Evolutionary conservation across 2,797 vertebrate species (phyloP).

Genomic region (Cossypha niveicapilla): DNA sequence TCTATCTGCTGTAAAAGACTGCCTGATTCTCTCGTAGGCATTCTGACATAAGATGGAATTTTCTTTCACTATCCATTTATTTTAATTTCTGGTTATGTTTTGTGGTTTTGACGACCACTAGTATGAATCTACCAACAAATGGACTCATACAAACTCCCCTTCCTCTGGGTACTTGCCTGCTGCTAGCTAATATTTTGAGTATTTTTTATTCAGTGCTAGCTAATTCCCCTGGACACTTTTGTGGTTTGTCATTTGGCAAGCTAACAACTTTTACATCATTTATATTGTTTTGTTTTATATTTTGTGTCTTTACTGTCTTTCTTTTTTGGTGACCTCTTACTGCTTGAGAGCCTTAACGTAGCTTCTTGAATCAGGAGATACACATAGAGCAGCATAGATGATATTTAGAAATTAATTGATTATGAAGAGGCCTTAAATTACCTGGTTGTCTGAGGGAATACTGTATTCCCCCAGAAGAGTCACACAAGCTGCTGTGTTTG

Average conservation of each 20-base stretch:
- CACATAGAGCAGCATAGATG: background rate
- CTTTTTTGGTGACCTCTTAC: background rate
- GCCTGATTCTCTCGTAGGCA: background rate
- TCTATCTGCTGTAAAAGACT: background rate
- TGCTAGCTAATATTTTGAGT: background rate
- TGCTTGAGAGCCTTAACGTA: background rate
- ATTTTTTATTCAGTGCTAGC: background rate
- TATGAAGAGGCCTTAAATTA: slow-evolving; percentile 2
- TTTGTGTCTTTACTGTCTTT: background rate
- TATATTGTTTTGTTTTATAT: background rate
- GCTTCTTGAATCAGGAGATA: background rate
- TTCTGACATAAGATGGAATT: background rate
- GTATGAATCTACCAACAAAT: background rate
- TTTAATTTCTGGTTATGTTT: background rate
- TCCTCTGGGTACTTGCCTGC: background rate
- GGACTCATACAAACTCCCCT: background rate
- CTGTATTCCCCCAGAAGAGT: background rate
- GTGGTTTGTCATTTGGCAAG: background rate
- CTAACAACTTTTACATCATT: background rate
- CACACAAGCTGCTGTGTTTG: slow-evolving; percentile 27
- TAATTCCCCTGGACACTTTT: background rate
- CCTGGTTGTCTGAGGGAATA: slow-evolving; percentile 5
- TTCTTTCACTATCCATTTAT: background rate
- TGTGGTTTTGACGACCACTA: background rate
- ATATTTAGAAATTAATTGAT: slow-evolving; percentile 28